A percentile compares a stretch with the other conserved stretches of the same genome.
These are phyloP conservation scores for Chondrilla cf. caribensis DNA, from an alignment of 37 sponge, comb jelly and placozoan genomes.

Conservation along the genomic window DNA sequence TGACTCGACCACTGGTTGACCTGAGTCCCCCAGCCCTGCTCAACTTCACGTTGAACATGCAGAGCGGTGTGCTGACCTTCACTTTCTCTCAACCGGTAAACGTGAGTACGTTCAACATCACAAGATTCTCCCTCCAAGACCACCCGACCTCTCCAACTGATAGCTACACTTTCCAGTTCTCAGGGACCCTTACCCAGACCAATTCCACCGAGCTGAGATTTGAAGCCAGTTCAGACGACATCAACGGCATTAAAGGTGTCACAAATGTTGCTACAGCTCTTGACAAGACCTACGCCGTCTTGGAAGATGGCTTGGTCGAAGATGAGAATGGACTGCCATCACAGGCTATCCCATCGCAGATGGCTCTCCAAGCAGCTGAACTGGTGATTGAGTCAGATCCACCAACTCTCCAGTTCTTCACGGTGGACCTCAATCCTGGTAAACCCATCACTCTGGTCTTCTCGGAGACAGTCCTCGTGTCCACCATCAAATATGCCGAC, in stretches of 20 bases:
- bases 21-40: conserved; percentile 62
- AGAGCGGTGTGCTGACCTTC: conserved; percentile 55
- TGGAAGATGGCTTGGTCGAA: conserved; percentile 51
- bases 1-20: conserved; percentile 55
- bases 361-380: conserved; percentile 52
- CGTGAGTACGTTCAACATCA: conserved; percentile 41
- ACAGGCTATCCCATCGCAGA: conserved; percentile 31
- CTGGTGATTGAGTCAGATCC: conserved; percentile 39
- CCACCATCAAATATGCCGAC: conserved; percentile 30
- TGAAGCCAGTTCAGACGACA: conserved; percentile 35
- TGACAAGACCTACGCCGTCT: conserved; percentile 51
- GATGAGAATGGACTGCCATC: conserved; percentile 32
- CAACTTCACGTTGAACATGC: conserved; percentile 64
- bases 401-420: conserved; percentile 50
- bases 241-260: conserved; percentile 64
- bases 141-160: neutral
- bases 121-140: conserved; percentile 48
- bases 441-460: conserved; percentile 53
- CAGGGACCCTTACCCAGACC: neutral
- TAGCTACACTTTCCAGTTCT: conserved; percentile 47
- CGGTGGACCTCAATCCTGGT: conserved; percentile 74
- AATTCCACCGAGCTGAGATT: conserved; percentile 18
- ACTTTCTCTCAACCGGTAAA: conserved; percentile 63
- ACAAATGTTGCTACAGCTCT: conserved; percentile 50
- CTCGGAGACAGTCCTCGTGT: conserved; percentile 63